phyloP scores from a whole-genome alignment of 1,140 invertebrate species.

The Condylostylus longicornis region DNA sequence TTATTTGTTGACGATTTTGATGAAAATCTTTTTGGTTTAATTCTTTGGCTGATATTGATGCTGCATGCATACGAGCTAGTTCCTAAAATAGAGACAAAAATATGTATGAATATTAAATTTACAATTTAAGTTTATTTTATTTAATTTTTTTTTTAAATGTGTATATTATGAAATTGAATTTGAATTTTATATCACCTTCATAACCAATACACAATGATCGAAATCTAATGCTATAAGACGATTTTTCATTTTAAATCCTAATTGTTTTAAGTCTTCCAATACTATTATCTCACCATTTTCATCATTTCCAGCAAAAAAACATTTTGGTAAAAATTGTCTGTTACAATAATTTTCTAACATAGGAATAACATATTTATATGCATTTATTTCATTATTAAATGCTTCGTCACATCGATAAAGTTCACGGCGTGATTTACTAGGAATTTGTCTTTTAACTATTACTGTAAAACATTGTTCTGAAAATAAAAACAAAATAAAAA shows the following conservation, averaged over 20 bases:
- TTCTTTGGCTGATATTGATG: conserved; percentile 22
- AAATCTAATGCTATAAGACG: conserved; percentile 21
- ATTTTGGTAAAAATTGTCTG: conserved; percentile 21
- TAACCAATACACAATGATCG: conserved; percentile 21
- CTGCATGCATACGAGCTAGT: conserved; percentile 24
- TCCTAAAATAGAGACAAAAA: conserved; percentile 15
- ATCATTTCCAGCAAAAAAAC: conserved; percentile 20
- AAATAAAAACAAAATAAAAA: no score
- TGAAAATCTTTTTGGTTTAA: conserved; percentile 8
- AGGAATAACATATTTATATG: conserved; percentile 23
- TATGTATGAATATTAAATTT: neutral
- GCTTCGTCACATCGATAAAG: conserved; percentile 28
- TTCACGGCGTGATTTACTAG: conserved; percentile 22
- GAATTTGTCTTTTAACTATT: conserved; percentile 28
- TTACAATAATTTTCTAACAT: conserved; percentile 16
- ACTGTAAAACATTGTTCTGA: conserved; percentile 12
- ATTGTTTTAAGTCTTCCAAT: conserved; percentile 21
- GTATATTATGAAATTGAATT: neutral
- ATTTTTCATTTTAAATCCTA: conserved; percentile 23
- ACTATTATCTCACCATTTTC: conserved; percentile 21
- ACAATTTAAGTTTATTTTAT: neutral
- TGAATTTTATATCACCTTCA: conserved; percentile 17
- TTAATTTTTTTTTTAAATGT: neutral
- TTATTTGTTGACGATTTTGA: conserved; percentile 10
- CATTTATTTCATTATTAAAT: conserved; percentile 26